These are phyloP conservation scores for Drosophila bocqueti DNA, from an alignment of 1,140 invertebrate genomes.

Conservation along the genomic window DNA sequence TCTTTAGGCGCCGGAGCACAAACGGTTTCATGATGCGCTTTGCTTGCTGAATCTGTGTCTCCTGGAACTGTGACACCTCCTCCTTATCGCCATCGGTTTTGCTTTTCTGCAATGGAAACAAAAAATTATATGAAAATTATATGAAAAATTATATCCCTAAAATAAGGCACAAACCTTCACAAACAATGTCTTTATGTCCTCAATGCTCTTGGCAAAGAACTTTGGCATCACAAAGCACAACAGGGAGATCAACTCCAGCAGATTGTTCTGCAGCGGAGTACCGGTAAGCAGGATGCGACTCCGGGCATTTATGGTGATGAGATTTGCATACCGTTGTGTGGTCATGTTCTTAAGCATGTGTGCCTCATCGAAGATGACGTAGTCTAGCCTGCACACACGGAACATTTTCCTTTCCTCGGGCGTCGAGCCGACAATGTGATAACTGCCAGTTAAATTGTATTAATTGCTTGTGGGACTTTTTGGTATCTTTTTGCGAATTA, in stretches of 20 bases:
- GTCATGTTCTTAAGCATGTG: slow-evolving; percentile 99
- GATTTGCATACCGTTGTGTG: slow-evolving; percentile 94
- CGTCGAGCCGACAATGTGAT: slow-evolving; percentile 92
- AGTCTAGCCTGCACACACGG: slow-evolving; percentile 94
- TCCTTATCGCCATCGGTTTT: slow-evolving; percentile 86
- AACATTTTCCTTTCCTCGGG: slow-evolving; percentile 96
- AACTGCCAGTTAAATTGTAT: slow-evolving; percentile 73
- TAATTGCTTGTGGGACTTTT: not conserved
- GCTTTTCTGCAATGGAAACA: slow-evolving; percentile 68
- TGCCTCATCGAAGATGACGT: slow-evolving; percentile 98
- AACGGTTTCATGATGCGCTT: slow-evolving; percentile 98
- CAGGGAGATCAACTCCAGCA: slow-evolving; percentile 97
- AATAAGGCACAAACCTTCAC: slow-evolving; percentile 85
- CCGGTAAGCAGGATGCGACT: slow-evolving; percentile 94
- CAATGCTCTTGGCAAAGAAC: slow-evolving; percentile 95
- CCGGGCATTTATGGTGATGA: slow-evolving; percentile 95
- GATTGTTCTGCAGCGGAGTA: slow-evolving; percentile 97
- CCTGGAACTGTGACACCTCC: slow-evolving; percentile 91
- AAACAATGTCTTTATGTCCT: slow-evolving; percentile 95
- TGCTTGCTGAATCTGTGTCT: slow-evolving; percentile 95
- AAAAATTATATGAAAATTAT: too few relatives aligned
- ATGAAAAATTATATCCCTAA: too few relatives aligned
- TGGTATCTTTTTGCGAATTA: not conserved
- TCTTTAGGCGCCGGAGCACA: slow-evolving; percentile 95
- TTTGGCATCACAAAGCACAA: slow-evolving; percentile 98